A percentile compares a stretch with the other conserved stretches of the same genome.
phyloP scores from a whole-genome alignment of 2,888 invertebrate species.

The Nemotelus nigrinus region DNA sequence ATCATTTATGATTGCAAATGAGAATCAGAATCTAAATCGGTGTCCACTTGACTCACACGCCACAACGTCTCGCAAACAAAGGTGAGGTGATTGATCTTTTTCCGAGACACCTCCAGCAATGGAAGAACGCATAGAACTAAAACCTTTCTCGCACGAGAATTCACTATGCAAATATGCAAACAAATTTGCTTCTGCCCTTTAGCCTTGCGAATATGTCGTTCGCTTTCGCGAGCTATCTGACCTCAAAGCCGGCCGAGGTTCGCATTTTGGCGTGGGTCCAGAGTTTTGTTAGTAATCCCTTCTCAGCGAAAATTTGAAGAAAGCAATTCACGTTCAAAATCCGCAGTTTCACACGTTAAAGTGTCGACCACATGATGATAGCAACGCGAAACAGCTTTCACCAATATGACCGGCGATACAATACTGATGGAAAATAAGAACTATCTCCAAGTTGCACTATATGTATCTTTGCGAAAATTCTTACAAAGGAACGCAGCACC shows the following conservation, averaged over 20 bases:
- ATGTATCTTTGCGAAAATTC: no score
- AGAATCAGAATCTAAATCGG: no score
- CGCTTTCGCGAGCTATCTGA: neutral
- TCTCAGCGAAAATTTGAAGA: neutral
- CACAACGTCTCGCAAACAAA: neutral
- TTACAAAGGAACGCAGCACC: no score
- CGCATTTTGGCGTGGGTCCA: neutral
- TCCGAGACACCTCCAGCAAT: neutral
- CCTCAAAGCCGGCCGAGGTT: neutral
- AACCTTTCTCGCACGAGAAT: neutral
- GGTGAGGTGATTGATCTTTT: slow-evolving; percentile 34
- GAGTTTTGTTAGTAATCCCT: slow-evolving; percentile 30
- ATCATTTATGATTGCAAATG: no score
- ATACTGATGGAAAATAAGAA: neutral
- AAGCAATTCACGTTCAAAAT: neutral
- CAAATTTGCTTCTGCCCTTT: neutral
- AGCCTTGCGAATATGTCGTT: neutral
- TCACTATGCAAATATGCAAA: neutral
- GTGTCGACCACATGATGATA: neutral
- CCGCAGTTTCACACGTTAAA: neutral
- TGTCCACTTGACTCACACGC: neutral
- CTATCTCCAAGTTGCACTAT: no score
- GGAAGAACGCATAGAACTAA: neutral
- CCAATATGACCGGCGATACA: neutral
- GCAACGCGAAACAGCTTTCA: neutral